These are phyloP conservation scores for Cyrtonyx montezumae DNA, from an alignment of 2,113 vertebrate genomes.

Conservation along the genomic window DNA sequence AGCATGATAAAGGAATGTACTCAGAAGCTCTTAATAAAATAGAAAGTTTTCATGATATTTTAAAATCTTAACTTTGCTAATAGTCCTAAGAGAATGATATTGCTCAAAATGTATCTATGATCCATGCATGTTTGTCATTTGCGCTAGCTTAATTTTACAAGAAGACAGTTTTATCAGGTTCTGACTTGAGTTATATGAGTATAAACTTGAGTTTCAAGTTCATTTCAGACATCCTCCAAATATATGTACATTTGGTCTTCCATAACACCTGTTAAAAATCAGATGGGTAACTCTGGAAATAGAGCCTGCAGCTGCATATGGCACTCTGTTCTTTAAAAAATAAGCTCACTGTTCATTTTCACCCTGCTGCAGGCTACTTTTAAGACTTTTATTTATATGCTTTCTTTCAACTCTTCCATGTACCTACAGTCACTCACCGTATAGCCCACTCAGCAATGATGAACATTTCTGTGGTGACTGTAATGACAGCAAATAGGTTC, in stretches of 20 bases:
- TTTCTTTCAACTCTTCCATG: background rate
- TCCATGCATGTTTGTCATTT: background rate
- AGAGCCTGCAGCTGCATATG: background rate
- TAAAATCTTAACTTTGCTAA: background rate
- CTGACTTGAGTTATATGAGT: background rate
- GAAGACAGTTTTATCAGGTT: background rate
- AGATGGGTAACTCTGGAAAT: background rate
- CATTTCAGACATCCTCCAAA: background rate
- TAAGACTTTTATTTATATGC: background rate
- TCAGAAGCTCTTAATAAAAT: background rate
- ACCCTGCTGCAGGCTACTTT: background rate
- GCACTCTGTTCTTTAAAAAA: background rate
- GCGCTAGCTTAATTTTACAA: background rate
- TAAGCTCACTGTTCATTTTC: background rate
- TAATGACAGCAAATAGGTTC: background rate
- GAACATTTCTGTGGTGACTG: background rate
- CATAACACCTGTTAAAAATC: background rate
- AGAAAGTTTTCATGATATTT: background rate
- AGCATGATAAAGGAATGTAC: background rate
- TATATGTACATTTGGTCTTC: background rate
- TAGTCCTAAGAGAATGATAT: background rate
- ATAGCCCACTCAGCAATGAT: accelerated
- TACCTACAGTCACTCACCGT: background rate
- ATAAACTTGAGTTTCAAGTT: background rate
- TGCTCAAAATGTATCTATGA: background rate